Conservation (phyloP, 2,888 invertebrate genomes). For the Sinopyrophorus schimmeli region DNA sequence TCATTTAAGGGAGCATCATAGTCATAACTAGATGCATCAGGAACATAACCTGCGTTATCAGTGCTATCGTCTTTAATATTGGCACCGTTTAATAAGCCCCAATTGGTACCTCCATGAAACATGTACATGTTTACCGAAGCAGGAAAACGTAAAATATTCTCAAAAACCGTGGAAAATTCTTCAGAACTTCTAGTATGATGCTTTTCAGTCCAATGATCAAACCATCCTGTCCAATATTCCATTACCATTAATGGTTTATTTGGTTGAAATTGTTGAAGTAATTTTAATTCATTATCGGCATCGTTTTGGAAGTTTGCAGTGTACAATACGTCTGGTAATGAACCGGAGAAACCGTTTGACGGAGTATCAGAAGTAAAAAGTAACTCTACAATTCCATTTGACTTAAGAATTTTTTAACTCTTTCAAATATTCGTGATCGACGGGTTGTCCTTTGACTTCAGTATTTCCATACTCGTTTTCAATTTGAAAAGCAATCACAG, state of each 20-base stretch:
- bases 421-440: constrained; percentile 50
- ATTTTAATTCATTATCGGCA: constrained; percentile 52
- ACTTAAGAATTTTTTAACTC: constrained; percentile 50
- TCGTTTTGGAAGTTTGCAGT: constrained; percentile 61
- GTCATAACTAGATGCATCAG: constrained; percentile 55
- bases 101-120: constrained; percentile 92
- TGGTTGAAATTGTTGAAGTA: constrained; percentile 49
- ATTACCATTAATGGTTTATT: constrained; percentile 59
- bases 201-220: constrained; percentile 58
- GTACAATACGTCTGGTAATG: constrained; percentile 52
- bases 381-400: constrained; percentile 55
- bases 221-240: constrained; percentile 65
- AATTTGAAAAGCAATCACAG: constrained; percentile 84
- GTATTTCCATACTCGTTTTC: constrained; percentile 93
- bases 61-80: constrained; percentile 35
- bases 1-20: constrained; percentile 88
- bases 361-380: constrained; percentile 60
- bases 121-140: constrained; percentile 85
- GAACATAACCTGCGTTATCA: constrained; percentile 46
- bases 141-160: constrained; percentile 40
- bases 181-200: constrained; percentile 37
- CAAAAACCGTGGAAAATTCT: constrained; percentile 40
- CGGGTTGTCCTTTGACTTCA: constrained; percentile 39
- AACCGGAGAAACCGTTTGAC: constrained; percentile 46
- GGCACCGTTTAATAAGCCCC: constrained; percentile 64